Evolutionary conservation across 2,888 invertebrate genomes (phyloP).

Genomic region (Biston betularia): DNA sequence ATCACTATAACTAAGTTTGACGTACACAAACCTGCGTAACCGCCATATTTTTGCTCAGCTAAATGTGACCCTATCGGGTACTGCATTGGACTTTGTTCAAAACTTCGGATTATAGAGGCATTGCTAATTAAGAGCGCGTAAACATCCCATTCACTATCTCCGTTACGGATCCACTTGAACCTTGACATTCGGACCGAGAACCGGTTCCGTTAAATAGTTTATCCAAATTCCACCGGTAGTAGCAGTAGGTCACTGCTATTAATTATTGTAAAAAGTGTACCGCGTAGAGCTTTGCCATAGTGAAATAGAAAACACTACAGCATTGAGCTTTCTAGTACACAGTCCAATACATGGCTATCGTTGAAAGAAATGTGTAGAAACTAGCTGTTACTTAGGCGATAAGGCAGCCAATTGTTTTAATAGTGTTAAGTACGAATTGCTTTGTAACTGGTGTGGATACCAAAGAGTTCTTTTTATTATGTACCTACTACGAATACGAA

Average conservation of each 20-base stretch:
- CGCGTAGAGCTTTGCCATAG: background rate
- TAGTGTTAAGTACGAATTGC: too few relatives aligned
- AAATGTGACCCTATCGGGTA: background rate
- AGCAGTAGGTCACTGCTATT: conserved; percentile 6
- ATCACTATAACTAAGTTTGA: too few relatives aligned
- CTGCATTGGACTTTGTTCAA: too few relatives aligned
- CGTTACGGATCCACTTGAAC: conserved; percentile 27
- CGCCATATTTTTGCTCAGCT: too few relatives aligned
- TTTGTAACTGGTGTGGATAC: too few relatives aligned
- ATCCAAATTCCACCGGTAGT: conserved; percentile 14
- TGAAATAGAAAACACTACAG: background rate
- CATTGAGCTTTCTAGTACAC: too few relatives aligned
- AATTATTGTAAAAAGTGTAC: background rate
- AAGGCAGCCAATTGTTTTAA: too few relatives aligned
- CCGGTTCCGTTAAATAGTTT: conserved; percentile 24
- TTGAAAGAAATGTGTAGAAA: background rate
- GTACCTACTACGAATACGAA: too few relatives aligned
- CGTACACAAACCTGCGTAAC: too few relatives aligned
- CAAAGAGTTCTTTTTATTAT: too few relatives aligned
- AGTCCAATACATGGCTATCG: background rate
- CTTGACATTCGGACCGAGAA: conserved; percentile 30
- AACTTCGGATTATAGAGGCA: background rate
- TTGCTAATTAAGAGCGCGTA: background rate
- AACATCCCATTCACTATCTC: conserved; percentile 12
- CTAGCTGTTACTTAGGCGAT: too few relatives aligned